Base-by-base conservation (phyloP, 2,888 invertebrate species). In the Magallana nippona region DNA sequence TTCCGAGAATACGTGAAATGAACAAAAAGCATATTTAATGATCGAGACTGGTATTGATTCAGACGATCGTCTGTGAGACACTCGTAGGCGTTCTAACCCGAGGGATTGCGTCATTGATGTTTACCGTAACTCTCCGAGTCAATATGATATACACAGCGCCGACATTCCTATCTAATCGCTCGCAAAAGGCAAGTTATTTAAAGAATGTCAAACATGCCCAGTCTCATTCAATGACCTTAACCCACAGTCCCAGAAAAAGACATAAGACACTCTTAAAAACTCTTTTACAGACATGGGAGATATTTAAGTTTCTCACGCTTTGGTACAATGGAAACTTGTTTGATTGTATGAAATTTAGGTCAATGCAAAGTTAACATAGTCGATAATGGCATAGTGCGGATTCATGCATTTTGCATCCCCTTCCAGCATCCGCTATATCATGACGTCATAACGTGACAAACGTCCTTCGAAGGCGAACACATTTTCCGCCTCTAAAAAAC, bases 101-200 rank as follows among this genome's bases (percentile, higher is more conserved):
- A 11, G 11, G 22, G 71, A 71, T 71, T 71, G 71, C 71, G 71
- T 71, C 71, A 71, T 22, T 13, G 71, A 22, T 71, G 71, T 71
- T 71, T 71, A 71, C 71, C 15, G 71, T 71, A 71, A 32, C 71
- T 22, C 71, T 22, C 71, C 3, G 22, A 32, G 32, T 22, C 32
- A 22, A 71, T 22, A 32, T 32, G 32, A 15, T 71, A 32, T 71
- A 60, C 60, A 60, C 60, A 17, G 15, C 11, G 27, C 22, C 71
- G 15, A 71, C 71, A 71, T 71, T 27, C 71, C 32, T 71, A 32
- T 71, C 71, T 71, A 71, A 71, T 71, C 71, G 27, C 71, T 71
- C 71, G 71, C 71, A 71, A 71, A 71, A 32, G 71, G 71, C 71
- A 71, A 71, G 71, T 13, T 71, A 71, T 71, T 71, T 71, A 71